Evolutionary conservation across 2,888 invertebrate genomes (phyloP).

Genomic region (Adelognathus sp.): DNA sequence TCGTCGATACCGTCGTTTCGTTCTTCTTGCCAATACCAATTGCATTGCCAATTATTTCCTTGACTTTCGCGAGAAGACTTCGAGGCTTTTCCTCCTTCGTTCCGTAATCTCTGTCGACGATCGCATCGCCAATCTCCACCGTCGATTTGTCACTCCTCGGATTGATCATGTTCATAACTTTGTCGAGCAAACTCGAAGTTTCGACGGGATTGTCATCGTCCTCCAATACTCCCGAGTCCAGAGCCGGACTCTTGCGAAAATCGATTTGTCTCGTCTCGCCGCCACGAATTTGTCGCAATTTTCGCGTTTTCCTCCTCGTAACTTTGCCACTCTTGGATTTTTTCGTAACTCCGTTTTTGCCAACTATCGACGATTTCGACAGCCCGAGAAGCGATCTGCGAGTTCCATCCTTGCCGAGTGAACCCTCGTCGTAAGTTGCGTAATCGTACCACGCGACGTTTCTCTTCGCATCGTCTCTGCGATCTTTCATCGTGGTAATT

Average conservation of each 20-base stretch:
- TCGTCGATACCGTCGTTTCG: neutral
- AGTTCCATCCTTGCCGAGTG: constrained; percentile 8
- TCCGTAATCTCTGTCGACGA: neutral
- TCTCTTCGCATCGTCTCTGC: constrained; percentile 17
- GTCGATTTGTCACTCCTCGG: constrained; percentile 7
- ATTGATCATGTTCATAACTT: constrained; percentile 57
- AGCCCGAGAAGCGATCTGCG: constrained; percentile 49
- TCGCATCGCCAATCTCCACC: neutral
- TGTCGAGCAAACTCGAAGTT: constrained; percentile 48
- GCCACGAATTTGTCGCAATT: neutral
- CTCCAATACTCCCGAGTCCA: constrained; percentile 49
- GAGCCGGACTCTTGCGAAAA: constrained; percentile 39
- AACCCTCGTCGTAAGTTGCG: constrained; percentile 25
- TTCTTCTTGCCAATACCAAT: constrained; percentile 48
- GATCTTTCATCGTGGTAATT: neutral
- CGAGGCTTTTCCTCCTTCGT: constrained; percentile 44
- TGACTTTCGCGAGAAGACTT: constrained; percentile 61
- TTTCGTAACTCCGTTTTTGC: neutral
- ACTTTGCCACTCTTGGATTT: neutral
- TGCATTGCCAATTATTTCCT: constrained; percentile 60
- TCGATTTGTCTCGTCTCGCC: constrained; percentile 1
- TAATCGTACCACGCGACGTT: constrained; percentile 35
- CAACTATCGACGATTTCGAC: neutral
- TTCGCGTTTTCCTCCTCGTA: neutral
- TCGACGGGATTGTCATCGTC: constrained; percentile 43